Conservation (phyloP, 2,797 vertebrate species). For the Lindbergichthys nudifrons region DNA sequence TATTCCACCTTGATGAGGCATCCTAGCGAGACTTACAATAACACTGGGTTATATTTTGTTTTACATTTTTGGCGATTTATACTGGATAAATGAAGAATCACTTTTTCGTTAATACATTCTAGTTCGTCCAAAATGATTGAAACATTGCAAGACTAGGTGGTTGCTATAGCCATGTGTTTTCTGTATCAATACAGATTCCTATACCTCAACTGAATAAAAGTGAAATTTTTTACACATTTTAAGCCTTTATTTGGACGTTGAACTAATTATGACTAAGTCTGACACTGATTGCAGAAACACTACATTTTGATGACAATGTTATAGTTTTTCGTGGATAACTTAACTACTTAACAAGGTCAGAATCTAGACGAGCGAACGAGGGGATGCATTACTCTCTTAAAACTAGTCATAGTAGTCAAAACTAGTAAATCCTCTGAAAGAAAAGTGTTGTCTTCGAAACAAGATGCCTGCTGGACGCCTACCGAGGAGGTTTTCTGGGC, state of each 20-base stretch:
- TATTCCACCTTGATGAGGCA: not conserved
- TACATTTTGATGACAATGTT: not conserved
- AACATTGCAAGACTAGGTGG: not conserved
- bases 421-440: not conserved
- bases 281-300: not conserved
- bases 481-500: not conserved
- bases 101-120: too few relatives aligned
- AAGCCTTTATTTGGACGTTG: not conserved
- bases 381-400: not conserved
- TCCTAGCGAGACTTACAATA: not conserved
- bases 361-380: too few relatives aligned
- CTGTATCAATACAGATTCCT: too few relatives aligned
- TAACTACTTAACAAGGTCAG: not conserved
- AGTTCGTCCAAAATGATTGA: not conserved
- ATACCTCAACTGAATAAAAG: not conserved
- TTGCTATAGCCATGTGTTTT: not conserved
- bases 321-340: not conserved
- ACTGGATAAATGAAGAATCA: not conserved
- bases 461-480: not conserved
- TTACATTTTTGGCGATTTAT: not conserved
- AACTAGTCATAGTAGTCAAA: not conserved
- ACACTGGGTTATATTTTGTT: not conserved
- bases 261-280: not conserved
- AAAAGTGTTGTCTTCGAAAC: not conserved
- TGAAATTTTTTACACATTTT: not conserved